Evolutionary conservation across 2,888 invertebrate genomes (phyloP).

Genomic region (Athetis lepigone): DNA sequence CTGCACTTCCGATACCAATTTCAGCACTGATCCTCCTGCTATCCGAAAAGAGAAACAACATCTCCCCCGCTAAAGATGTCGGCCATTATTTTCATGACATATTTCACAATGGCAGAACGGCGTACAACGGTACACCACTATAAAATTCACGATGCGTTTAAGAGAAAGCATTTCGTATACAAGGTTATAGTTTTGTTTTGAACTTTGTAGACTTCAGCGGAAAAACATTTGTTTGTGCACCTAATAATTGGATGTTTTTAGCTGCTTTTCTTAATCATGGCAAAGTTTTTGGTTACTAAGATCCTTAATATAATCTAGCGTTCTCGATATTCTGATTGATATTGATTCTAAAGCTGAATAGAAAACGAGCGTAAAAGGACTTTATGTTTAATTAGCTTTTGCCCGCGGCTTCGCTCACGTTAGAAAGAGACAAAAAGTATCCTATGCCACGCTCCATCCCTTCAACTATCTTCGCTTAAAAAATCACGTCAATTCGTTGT

Average conservation of each 20-base stretch:
- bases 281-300: not conserved
- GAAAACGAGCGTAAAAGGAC: no score
- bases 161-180: conserved; percentile 57
- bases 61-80: conserved; percentile 68
- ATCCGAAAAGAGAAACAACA: conserved; percentile 65
- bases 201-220: not conserved
- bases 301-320: no score
- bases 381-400: no score
- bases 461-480: no score
- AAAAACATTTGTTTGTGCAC: not conserved
- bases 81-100: conserved; percentile 84
- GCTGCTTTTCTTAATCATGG: no score
- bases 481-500: no score
- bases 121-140: conserved; percentile 72
- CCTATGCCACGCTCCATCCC: no score
- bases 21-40: conserved; percentile 57
- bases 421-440: no score
- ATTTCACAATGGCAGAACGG: conserved; percentile 79
- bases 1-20: conserved; percentile 29
- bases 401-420: no score
- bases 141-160: conserved; percentile 73
- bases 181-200: conserved; percentile 22
- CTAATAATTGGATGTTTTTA: not conserved
- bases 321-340: no score
- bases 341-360: no score